Evolutionary conservation across 2,888 invertebrate species (phyloP).

Genomic region (Stenolophus ochropezus): DNA sequence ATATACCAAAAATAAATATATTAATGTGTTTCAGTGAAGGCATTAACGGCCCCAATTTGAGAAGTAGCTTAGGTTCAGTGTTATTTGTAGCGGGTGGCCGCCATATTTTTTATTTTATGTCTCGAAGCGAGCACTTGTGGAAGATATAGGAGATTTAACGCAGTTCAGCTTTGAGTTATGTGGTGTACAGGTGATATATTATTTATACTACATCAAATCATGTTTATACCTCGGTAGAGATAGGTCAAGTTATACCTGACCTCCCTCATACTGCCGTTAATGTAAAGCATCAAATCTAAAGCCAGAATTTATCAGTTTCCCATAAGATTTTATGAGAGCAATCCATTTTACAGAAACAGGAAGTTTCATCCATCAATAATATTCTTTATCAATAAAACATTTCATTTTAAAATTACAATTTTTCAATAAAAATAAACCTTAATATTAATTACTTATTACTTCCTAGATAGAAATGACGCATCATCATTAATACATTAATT

Average conservation of each 20-base stretch:
- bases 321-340: not conserved
- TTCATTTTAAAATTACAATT: too few relatives aligned
- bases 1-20: too few relatives aligned
- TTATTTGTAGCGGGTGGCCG: not conserved
- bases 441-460: too few relatives aligned
- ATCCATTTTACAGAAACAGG: not conserved
- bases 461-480: too few relatives aligned
- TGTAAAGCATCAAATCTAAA: slow-evolving; percentile 50
- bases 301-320: not conserved
- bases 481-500: too few relatives aligned
- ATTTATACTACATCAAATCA: slow-evolving; percentile 58
- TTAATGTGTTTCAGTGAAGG: too few relatives aligned
- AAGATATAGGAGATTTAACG: slow-evolving; percentile 46
- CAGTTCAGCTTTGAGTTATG: slow-evolving; percentile 40
- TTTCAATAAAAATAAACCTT: too few relatives aligned
- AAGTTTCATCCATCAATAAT: too few relatives aligned
- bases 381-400: too few relatives aligned
- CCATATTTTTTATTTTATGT: slow-evolving; percentile 27
- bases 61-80: not conserved
- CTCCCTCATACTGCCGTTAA: slow-evolving; percentile 44
- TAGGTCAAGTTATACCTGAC: slow-evolving; percentile 50
- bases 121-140: not conserved
- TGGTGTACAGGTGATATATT: slow-evolving; percentile 45
- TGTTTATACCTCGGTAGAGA: slow-evolving; percentile 48
- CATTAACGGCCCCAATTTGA: not conserved